Percentiles rank a stretch among this genome's conserved stretches.
These are phyloP conservation scores for Drosophila equinoxialis DNA, from an alignment of 1,140 invertebrate genomes.

Conservation along the genomic window DNA sequence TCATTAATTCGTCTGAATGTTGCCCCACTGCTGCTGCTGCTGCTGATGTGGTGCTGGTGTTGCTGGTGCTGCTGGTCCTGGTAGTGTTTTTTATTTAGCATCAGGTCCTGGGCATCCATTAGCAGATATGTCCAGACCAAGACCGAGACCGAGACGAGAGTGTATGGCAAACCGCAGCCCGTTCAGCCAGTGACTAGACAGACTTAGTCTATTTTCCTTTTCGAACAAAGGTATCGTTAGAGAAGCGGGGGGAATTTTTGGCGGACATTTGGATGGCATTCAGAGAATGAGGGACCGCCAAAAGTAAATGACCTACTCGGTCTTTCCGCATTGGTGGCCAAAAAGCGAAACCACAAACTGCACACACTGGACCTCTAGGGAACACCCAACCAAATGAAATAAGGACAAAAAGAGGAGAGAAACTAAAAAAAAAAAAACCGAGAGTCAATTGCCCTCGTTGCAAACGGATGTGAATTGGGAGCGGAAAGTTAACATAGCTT, in stretches of 20 bases:
- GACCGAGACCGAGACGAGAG: neutral
- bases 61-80: neutral
- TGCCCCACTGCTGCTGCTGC: constrained; percentile 39
- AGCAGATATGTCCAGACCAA: constrained; percentile 25
- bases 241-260: neutral
- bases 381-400: constrained; percentile 12
- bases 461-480: constrained; percentile 60
- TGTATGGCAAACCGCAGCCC: constrained; percentile 44
- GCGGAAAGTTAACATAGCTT: constrained; percentile 57
- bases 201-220: neutral
- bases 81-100: constrained; percentile 9
- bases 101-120: constrained; percentile 43
- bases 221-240: neutral
- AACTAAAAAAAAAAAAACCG: neutral
- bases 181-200: constrained; percentile 14
- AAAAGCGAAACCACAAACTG: constrained; percentile 58
- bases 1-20: constrained; percentile 67
- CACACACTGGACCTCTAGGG: constrained; percentile 22
- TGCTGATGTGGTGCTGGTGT: constrained; percentile 1
- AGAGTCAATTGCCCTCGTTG: neutral
- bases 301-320: constrained; percentile 9
- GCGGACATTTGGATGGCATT: neutral
- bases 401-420: constrained; percentile 1
- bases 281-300: neutral
- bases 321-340: constrained; percentile 66